These are phyloP conservation scores for Biston betularia DNA, from an alignment of 2,888 invertebrate species.

Conservation along the genomic window DNA sequence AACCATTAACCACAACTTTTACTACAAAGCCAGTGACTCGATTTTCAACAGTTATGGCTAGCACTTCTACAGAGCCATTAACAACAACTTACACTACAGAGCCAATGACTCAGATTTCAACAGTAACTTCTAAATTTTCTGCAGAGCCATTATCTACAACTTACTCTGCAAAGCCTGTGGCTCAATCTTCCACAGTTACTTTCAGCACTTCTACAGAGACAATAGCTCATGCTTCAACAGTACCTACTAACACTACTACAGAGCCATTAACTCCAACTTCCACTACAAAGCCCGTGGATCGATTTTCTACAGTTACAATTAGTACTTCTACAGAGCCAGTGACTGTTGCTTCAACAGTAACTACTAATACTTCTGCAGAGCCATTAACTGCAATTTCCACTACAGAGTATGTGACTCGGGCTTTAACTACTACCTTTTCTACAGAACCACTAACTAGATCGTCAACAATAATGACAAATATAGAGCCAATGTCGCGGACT, in stretches of 20 bases:
- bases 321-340: slow-evolving; percentile 7
- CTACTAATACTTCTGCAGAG: slow-evolving; percentile 24
- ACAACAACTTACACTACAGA: slow-evolving; percentile 22
- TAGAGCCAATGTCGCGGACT: slow-evolving; percentile 8
- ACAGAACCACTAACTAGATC: not conserved
- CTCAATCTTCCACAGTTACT: slow-evolving; percentile 1
- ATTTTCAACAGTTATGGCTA: not conserved
- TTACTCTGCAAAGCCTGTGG: slow-evolving; percentile 5
- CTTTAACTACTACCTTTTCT: not conserved
- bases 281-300: too few species aligned
- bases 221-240: not conserved
- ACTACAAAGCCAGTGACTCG: slow-evolving; percentile 1
- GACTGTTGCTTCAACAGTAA: slow-evolving; percentile 7
- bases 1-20: slow-evolving; percentile 15
- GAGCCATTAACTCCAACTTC: not conserved
- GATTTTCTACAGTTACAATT: too few species aligned
- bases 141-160: not conserved
- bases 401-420: slow-evolving; percentile 1
- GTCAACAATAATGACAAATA: slow-evolving; percentile 3
- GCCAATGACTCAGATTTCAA: not conserved
- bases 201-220: slow-evolving; percentile 1
- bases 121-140: not conserved
- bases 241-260: not conserved
- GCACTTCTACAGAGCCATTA: not conserved
- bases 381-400: slow-evolving; percentile 16